Percentiles rank a stretch among this genome's conserved stretches.
These are phyloP conservation scores for Tipula helvola DNA, from an alignment of 2,888 invertebrate genomes.

Conservation along the genomic window DNA sequence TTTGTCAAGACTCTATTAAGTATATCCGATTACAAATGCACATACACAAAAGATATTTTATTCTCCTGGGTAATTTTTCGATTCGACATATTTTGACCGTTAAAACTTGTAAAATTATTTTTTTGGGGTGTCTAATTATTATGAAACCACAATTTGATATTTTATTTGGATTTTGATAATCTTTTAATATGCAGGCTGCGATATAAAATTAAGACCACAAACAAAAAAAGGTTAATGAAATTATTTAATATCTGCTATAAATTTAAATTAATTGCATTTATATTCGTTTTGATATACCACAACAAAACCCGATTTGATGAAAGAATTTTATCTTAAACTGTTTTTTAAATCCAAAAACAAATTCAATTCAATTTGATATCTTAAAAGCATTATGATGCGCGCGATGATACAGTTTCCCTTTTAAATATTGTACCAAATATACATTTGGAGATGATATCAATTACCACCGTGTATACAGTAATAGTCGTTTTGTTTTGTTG, in stretches of 20 bases:
- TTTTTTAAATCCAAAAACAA: neutral
- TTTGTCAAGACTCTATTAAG: neutral
- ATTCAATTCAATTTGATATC: neutral
- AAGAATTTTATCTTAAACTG: neutral
- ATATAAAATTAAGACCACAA: neutral
- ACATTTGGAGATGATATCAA: neutral
- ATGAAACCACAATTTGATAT: neutral
- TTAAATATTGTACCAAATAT: neutral
- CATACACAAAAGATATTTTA: neutral
- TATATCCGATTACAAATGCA: neutral
- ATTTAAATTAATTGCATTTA: neutral
- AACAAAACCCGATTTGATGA: neutral
- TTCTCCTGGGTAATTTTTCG: neutral
- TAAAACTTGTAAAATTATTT: neutral
- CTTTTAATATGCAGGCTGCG: neutral
- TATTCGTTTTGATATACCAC: neutral
- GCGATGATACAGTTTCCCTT: neutral
- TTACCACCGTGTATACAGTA: neutral
- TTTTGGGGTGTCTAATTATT: neutral
- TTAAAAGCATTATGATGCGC: neutral
- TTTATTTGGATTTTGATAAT: neutral
- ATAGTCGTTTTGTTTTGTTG: neutral
- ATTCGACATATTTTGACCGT: neutral
- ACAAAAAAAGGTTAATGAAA: neutral
- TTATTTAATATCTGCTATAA: neutral